These are phyloP conservation scores for Mesorhabditis belari DNA, from an alignment of 2,888 invertebrate species.

Conservation along the genomic window DNA sequence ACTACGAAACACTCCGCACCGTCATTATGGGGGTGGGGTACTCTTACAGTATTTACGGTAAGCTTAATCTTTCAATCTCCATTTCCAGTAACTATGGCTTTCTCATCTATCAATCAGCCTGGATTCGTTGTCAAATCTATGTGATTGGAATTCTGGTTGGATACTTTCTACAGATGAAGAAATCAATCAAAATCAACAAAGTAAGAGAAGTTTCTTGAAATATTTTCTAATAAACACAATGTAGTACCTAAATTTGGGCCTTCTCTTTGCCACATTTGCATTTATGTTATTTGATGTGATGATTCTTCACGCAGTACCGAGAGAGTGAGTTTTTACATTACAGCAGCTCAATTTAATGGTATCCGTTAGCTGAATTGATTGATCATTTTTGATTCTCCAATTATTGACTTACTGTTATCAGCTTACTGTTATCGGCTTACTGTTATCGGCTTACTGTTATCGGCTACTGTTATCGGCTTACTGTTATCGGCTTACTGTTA, in stretches of 20 bases:
- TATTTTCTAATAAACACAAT: background rate
- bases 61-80: too few relatives aligned
- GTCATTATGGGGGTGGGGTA: too few relatives aligned
- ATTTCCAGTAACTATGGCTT: background rate
- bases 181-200: background rate
- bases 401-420: too few relatives aligned
- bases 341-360: too few relatives aligned
- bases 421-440: too few relatives aligned
- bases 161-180: slow-evolving; percentile 5
- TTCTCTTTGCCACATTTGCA: background rate
- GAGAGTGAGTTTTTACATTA: background rate
- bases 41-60: too few relatives aligned
- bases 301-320: background rate
- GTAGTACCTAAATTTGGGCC: background rate
- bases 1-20: too few relatives aligned
- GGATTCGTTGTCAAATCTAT: slow-evolving; percentile 27
- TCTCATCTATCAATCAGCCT: slow-evolving; percentile 3
- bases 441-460: too few relatives aligned
- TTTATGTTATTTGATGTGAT: background rate
- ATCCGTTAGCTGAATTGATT: too few relatives aligned
- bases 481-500: too few relatives aligned
- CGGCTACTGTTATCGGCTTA: too few relatives aligned
- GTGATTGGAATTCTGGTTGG: slow-evolving; percentile 22
- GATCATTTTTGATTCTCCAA: too few relatives aligned
- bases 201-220: background rate